A percentile compares a stretch with the other conserved stretches of the same genome.
These are phyloP conservation scores for Nesometra sesokonis DNA, from an alignment of 35 echinoderm and acorn worm genomes.

Conservation along the genomic window DNA sequence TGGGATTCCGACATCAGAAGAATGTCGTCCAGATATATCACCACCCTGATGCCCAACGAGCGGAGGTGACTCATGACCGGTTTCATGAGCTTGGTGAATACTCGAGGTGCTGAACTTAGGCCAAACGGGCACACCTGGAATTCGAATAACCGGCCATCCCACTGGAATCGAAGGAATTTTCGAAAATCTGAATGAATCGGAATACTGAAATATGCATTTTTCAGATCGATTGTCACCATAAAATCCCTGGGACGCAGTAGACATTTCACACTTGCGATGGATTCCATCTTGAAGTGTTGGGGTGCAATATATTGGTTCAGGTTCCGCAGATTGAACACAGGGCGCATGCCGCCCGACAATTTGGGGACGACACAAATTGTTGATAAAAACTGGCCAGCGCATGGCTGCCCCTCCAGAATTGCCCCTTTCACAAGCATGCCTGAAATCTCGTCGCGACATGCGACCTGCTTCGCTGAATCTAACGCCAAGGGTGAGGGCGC, in stretches of 20 bases:
- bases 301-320: conserved; percentile 2
- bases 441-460: not conserved
- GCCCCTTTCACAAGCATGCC: conserved; percentile 16
- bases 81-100: conserved; percentile 9
- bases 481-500: not conserved
- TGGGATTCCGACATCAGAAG: not conserved
- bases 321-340: conserved; percentile 18
- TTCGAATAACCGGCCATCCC: not conserved
- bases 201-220: conserved; percentile 18
- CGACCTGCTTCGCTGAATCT: not conserved
- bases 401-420: not conserved
- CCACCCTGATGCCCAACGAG: not conserved
- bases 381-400: not conserved
- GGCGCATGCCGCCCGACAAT: not conserved
- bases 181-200: conserved; percentile 1
- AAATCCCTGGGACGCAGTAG: not conserved
- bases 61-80: not conserved
- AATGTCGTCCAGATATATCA: not conserved
- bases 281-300: conserved; percentile 33
- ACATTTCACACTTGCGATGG: not conserved
- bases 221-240: conserved; percentile 17
- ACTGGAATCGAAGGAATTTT: conserved; percentile 13
- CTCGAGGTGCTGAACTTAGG: not conserved
- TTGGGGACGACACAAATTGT: conserved; percentile 25
- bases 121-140: conserved; percentile 2